A percentile compares a stretch with the other conserved stretches of the same genome.
phyloP scores from a whole-genome alignment of 1,140 invertebrate genomes.

The Pemphigus obesinymphae region DNA sequence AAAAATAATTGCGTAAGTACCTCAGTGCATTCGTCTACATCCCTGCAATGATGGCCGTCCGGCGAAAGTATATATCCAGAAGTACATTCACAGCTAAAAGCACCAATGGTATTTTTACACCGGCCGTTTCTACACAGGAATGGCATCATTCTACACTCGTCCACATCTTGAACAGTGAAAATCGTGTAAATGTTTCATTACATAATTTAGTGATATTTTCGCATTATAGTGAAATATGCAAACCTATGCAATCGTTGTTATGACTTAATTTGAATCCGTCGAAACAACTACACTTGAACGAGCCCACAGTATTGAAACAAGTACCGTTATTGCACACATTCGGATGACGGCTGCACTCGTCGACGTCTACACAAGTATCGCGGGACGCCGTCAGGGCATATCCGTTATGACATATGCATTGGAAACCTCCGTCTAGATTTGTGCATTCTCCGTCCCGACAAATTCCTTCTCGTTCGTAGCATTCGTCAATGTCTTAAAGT shows the following conservation, averaged over 20 bases:
- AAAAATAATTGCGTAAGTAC: slow-evolving; percentile 48
- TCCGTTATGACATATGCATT: slow-evolving; percentile 60
- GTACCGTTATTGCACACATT: slow-evolving; percentile 77
- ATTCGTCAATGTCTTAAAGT: slow-evolving; percentile 67
- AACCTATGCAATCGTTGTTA: slow-evolving; percentile 80
- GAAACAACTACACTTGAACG: slow-evolving; percentile 74
- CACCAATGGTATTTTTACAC: slow-evolving; percentile 74
- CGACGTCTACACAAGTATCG: slow-evolving; percentile 67
- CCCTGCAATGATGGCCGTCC: slow-evolving; percentile 66
- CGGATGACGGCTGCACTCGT: slow-evolving; percentile 68
- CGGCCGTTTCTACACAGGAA: slow-evolving; percentile 75
- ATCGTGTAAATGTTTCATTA: background rate
- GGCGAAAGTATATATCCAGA: slow-evolving; percentile 65
- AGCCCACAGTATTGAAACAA: slow-evolving; percentile 71
- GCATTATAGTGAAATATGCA: no score
- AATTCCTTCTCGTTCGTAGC: slow-evolving; percentile 61
- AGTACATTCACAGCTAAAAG: slow-evolving; percentile 78
- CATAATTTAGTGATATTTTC: background rate
- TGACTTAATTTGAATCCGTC: slow-evolving; percentile 74
- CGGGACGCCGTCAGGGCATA: slow-evolving; percentile 57
- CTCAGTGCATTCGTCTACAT: slow-evolving; percentile 65
- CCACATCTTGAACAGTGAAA: slow-evolving; percentile 60
- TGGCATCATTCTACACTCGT: slow-evolving; percentile 76
- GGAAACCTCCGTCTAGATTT: slow-evolving; percentile 68
- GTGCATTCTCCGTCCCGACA: slow-evolving; percentile 67